phyloP scores from a whole-genome alignment of 1,140 invertebrate genomes.

The Dendrolimus kikuchii region DNA sequence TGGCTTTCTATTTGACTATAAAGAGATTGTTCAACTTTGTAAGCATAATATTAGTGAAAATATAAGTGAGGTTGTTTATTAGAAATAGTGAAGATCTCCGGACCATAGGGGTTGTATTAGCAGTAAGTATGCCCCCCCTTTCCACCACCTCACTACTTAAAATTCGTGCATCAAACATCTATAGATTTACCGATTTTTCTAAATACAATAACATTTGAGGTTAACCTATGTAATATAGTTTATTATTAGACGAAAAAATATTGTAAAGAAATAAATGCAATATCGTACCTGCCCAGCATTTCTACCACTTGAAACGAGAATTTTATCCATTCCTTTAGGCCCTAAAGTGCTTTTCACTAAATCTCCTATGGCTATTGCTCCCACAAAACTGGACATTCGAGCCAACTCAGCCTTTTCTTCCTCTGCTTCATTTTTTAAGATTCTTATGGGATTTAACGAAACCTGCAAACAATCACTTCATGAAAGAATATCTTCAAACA shows the following conservation, averaged over 20 bases:
- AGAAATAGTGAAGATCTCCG: too few relatives aligned
- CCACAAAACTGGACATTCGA: slow-evolving; percentile 96
- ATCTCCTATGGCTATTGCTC: slow-evolving; percentile 98
- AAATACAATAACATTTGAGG: background rate
- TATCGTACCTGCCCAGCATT: slow-evolving; percentile 77
- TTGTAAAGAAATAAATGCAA: background rate
- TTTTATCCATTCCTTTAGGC: slow-evolving; percentile 99
- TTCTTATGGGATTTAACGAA: slow-evolving; percentile 93
- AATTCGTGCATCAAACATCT: too few relatives aligned
- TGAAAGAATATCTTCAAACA: slow-evolving; percentile 17
- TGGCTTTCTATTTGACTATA: too few relatives aligned
- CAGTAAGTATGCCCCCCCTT: too few relatives aligned
- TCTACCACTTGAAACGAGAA: slow-evolving; percentile 89
- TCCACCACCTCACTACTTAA: too few relatives aligned
- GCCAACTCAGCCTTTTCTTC: slow-evolving; percentile 98
- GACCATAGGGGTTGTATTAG: too few relatives aligned
- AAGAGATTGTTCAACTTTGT: too few relatives aligned
- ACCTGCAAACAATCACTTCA: slow-evolving; percentile 72
- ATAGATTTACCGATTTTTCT: too few relatives aligned
- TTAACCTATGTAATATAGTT: background rate
- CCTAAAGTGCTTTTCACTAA: slow-evolving; percentile 98
- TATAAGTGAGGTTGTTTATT: too few relatives aligned
- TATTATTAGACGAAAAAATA: background rate
- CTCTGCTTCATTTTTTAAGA: slow-evolving; percentile 96
- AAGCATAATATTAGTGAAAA: too few relatives aligned